Percentiles rank a stretch among this genome's conserved stretches.
phyloP scores from a whole-genome alignment of 2,113 vertebrate genomes.

The Leptosomus discolor region DNA sequence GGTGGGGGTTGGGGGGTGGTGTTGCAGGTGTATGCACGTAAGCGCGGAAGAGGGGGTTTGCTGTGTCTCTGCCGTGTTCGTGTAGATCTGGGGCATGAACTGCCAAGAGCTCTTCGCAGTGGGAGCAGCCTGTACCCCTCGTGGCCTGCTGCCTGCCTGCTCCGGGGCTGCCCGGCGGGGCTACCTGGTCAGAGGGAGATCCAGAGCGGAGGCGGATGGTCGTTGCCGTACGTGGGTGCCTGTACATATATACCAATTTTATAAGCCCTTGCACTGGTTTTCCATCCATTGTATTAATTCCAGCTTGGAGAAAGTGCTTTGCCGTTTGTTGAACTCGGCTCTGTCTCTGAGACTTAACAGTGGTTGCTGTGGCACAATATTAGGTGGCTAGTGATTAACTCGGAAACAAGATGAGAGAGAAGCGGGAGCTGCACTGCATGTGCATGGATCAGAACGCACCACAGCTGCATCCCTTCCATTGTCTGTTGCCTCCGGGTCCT shows the following conservation, averaged over 20 bases:
- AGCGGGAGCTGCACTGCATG: background rate
- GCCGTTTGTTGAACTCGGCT: accelerated
- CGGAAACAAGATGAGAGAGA: accelerated
- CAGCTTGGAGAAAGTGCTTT: background rate
- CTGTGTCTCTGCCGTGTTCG: background rate
- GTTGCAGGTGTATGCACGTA: accelerated
- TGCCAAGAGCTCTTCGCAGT: background rate
- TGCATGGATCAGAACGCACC: accelerated
- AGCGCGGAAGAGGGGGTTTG: background rate
- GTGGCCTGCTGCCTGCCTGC: too few relatives aligned
- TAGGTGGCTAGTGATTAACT: too few relatives aligned
- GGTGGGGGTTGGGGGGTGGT: background rate
- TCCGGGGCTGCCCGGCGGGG: too few relatives aligned
- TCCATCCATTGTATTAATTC: accelerated
- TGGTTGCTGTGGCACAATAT: too few relatives aligned
- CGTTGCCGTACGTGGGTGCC: accelerated
- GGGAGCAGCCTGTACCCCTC: background rate
- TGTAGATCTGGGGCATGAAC: accelerated
- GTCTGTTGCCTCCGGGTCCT: background rate
- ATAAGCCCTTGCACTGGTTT: accelerated
- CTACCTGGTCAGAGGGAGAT: too few relatives aligned
- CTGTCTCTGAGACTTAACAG: accelerated
- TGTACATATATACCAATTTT: accelerated
- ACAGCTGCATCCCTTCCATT: accelerated
- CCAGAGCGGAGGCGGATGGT: too few relatives aligned